Percentiles rank a stretch among this genome's conserved stretches.
These are phyloP conservation scores for Asobara japonica DNA, from an alignment of 1,140 invertebrate genomes.

Conservation along the genomic window DNA sequence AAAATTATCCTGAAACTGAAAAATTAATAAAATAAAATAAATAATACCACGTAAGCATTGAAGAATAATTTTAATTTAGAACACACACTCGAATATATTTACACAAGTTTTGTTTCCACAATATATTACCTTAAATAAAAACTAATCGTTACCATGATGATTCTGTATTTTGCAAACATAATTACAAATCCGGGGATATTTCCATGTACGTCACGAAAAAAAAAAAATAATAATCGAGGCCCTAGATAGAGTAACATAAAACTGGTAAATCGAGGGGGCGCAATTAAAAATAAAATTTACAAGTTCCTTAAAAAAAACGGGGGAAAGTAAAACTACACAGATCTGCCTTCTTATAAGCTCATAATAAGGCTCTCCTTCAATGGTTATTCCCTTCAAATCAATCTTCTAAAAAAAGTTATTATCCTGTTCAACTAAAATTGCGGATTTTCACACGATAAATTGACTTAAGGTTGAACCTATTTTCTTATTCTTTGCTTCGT, in stretches of 20 bases:
- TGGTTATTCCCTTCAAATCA: not conserved
- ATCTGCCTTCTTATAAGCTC: not conserved
- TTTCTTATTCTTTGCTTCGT: too few relatives aligned
- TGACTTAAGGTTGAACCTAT: too few relatives aligned
- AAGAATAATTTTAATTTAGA: slow-evolving; percentile 9
- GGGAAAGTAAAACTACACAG: not conserved
- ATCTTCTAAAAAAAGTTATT: not conserved
- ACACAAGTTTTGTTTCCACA: slow-evolving; percentile 8
- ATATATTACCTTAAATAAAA: not conserved
- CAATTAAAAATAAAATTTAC: not conserved
- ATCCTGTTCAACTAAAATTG: not conserved
- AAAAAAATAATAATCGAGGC: not conserved
- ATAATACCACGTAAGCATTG: not conserved
- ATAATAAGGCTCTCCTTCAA: not conserved
- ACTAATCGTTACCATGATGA: not conserved
- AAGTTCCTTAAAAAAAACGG: not conserved
- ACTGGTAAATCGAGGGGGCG: not conserved
- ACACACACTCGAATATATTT: slow-evolving; percentile 8
- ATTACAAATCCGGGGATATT: not conserved
- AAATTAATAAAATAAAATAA: not conserved
- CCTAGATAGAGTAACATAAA: not conserved
- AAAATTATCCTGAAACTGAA: too few relatives aligned
- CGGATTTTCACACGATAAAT: not conserved
- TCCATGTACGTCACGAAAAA: not conserved
- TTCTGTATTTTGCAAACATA: slow-evolving; percentile 2